Conservation (phyloP, 2,888 invertebrate species). For the Campoletis raptor region DNA sequence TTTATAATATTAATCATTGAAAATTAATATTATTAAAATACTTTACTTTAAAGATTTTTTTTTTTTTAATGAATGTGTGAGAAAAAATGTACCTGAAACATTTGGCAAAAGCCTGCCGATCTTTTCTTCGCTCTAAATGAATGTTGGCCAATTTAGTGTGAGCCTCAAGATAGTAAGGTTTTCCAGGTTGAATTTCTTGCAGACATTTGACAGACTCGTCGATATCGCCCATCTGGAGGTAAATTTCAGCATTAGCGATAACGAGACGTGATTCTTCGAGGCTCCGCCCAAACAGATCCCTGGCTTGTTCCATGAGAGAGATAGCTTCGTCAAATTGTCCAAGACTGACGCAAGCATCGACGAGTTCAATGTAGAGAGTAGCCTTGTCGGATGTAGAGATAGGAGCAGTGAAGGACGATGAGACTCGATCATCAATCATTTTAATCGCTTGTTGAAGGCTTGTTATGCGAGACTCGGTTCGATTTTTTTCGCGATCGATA, state of each 20-base stretch:
- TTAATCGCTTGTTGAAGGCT: slow-evolving; percentile 92
- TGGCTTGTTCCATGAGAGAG: slow-evolving; percentile 91
- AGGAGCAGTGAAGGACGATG: slow-evolving; percentile 45
- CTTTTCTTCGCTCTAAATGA: slow-evolving; percentile 94
- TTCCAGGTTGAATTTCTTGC: slow-evolving; percentile 91
- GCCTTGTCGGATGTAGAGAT: slow-evolving; percentile 90
- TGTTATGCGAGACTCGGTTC: slow-evolving; percentile 90
- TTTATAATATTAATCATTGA: not conserved
- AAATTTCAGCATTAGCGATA: slow-evolving; percentile 94
- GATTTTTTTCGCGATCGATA: slow-evolving; percentile 91
- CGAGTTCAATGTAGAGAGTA: slow-evolving; percentile 94
- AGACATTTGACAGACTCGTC: slow-evolving; percentile 93
- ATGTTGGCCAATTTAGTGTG: slow-evolving; percentile 95
- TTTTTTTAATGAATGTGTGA: not conserved
- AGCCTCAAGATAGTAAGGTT: slow-evolving; percentile 94
- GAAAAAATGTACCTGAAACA: slow-evolving; percentile 88
- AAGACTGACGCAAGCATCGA: slow-evolving; percentile 90
- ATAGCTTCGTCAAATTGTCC: slow-evolving; percentile 93
- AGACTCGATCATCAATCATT: slow-evolving; percentile 80
- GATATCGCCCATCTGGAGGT: slow-evolving; percentile 92
- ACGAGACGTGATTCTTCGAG: slow-evolving; percentile 94
- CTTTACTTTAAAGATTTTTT: not conserved
- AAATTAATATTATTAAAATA: not conserved
- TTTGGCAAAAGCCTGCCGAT: slow-evolving; percentile 93
- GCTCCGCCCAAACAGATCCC: slow-evolving; percentile 90